A percentile compares a stretch with the other conserved stretches of the same genome.
These are phyloP conservation scores for Eira barbara DNA, from an alignment of 2,113 vertebrate species.

Conservation along the genomic window DNA sequence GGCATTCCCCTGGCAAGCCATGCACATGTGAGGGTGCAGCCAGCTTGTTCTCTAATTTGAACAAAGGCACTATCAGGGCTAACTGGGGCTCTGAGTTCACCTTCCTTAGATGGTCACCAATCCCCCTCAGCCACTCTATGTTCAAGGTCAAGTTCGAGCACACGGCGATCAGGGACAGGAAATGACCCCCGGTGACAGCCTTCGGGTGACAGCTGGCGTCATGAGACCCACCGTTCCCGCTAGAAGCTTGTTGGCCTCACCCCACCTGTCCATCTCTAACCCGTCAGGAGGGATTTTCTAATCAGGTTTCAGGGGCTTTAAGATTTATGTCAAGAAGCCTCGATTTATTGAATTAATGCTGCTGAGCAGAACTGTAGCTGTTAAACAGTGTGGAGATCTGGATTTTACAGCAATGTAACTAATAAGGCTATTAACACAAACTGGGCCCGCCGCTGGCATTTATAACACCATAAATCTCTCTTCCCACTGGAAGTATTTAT, in stretches of 20 bases:
- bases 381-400: conserved; percentile 81
- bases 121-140: not conserved
- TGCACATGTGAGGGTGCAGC: not conserved
- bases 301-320: conserved; percentile 66
- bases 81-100: not conserved
- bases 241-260: not conserved
- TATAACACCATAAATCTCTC: conserved; percentile 83
- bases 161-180: not conserved
- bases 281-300: conserved; percentile 73
- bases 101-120: not conserved
- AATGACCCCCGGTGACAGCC: not conserved
- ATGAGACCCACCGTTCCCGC: not conserved
- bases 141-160: not conserved
- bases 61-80: not conserved
- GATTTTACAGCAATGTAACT: conserved; percentile 85
- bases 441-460: conserved; percentile 79
- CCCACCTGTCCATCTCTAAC: conserved; percentile 48
- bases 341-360: conserved; percentile 81
- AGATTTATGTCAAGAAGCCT: conserved; percentile 78
- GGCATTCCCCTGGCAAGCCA: not conserved
- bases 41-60: not conserved
- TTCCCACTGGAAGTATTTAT: conserved; percentile 78
- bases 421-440: conserved; percentile 88
- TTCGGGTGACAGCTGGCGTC: not conserved
- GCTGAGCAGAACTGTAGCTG: conserved; percentile 76